Conservation (phyloP, 2,113 vertebrate genomes). For the Lota lota region DNA sequence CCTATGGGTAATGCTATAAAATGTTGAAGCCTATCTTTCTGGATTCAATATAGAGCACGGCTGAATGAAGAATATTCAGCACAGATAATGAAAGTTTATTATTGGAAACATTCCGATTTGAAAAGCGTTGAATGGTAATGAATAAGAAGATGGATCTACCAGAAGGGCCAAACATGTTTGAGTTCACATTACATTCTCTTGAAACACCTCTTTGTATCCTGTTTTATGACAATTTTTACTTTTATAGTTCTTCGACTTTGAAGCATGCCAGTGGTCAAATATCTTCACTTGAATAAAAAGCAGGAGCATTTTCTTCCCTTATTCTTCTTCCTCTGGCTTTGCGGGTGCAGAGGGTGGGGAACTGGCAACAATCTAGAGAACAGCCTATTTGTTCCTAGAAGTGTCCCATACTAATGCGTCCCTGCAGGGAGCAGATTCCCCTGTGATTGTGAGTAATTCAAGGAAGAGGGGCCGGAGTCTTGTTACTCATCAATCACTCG, state of each 20-base stretch:
- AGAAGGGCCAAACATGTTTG: constrained; percentile 32
- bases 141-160: constrained; percentile 36
- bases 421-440: constrained; percentile 48
- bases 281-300: constrained; percentile 20
- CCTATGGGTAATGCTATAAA: no score
- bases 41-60: no score
- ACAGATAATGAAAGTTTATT: neutral
- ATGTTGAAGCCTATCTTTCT: no score
- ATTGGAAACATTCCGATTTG: constrained; percentile 14
- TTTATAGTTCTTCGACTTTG: constrained; percentile 2
- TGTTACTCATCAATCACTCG: constrained; percentile 56
- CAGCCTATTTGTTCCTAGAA: constrained; percentile 40
- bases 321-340: neutral
- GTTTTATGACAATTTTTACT: constrained; percentile 11
- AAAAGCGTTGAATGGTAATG: constrained; percentile 21
- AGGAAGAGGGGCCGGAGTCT: constrained; percentile 40
- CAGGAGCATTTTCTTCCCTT: neutral
- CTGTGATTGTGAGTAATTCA: constrained; percentile 54
- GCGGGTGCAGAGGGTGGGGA: constrained; percentile 14
- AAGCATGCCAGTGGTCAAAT: constrained; percentile 27
- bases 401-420: constrained; percentile 45
- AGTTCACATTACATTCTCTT: neutral
- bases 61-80: no score
- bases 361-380: constrained; percentile 27
- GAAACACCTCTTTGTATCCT: constrained; percentile 10